Evolutionary conservation across 2,113 vertebrate species (phyloP).

Genomic region (Gymnogyps californianus): DNA sequence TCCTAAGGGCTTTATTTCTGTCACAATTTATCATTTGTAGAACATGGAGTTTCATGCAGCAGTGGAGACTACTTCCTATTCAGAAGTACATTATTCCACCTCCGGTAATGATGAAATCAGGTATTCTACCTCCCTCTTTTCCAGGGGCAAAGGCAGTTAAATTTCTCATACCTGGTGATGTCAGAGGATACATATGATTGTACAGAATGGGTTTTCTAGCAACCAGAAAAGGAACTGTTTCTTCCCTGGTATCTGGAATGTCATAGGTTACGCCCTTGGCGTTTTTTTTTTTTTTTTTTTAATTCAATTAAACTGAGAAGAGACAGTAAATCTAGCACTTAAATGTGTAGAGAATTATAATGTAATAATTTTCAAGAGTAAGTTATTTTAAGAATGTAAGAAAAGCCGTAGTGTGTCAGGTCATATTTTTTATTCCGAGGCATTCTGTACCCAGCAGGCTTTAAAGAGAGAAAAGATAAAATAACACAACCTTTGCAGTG

Average conservation of each 20-base stretch:
- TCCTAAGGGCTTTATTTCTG: not conserved
- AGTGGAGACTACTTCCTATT: not conserved
- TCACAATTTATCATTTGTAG: not conserved
- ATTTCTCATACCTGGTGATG: not conserved
- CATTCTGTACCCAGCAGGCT: not conserved
- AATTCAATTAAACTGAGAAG: not conserved
- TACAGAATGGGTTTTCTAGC: not conserved
- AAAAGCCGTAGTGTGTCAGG: not conserved
- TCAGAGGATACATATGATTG: not conserved
- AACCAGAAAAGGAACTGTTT: not conserved
- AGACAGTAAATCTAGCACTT: not conserved
- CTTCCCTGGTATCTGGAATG: not conserved
- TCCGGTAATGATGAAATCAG: not conserved
- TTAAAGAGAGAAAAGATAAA: not conserved
- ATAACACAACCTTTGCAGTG: not conserved
- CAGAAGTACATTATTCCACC: not conserved
- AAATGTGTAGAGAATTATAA: not conserved
- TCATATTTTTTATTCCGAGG: not conserved
- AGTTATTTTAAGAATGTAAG: not conserved
- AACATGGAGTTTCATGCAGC: not conserved
- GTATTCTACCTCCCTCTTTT: not conserved
- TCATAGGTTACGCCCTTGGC: not conserved
- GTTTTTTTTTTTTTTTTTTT: not conserved
- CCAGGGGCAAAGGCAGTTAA: not conserved
- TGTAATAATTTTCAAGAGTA: not conserved